Conservation (phyloP, 2,888 invertebrate genomes). For the Subacronicta megacephala region DNA sequence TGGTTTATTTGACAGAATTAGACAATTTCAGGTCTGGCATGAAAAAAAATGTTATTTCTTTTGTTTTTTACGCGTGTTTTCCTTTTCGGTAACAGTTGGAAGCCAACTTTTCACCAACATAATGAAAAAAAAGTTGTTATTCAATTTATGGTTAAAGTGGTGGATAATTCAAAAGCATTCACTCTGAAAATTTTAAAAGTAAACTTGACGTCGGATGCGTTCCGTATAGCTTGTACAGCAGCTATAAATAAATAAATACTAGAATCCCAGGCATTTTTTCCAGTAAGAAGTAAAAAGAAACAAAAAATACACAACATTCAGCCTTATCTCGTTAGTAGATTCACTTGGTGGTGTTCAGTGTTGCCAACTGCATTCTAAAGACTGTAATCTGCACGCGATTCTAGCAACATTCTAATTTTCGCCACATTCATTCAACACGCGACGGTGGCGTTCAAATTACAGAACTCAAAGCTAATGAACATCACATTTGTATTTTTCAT, state of each 20-base stretch:
- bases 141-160: too few species aligned
- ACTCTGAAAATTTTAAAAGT: too few species aligned
- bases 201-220: neutral
- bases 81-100: neutral
- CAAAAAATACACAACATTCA: slow-evolving; percentile 29
- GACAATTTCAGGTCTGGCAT: neutral
- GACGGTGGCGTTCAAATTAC: slow-evolving; percentile 53
- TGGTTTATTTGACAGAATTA: slow-evolving; percentile 18
- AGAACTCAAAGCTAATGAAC: slow-evolving; percentile 60
- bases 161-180: too few species aligned
- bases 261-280: slow-evolving; percentile 10
- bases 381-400: slow-evolving; percentile 62
- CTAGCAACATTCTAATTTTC: slow-evolving; percentile 62
- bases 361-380: slow-evolving; percentile 52
- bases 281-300: slow-evolving; percentile 20
- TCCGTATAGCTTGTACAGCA: neutral
- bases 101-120: too few species aligned
- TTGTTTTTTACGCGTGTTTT: neutral
- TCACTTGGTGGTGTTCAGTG: slow-evolving; percentile 39
- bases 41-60: neutral
- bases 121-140: too few species aligned
- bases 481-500: slow-evolving; percentile 50
- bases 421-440: slow-evolving; percentile 52
- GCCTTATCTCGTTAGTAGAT: slow-evolving; percentile 53
- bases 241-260: slow-evolving; percentile 19